Percentiles rank a stretch among this genome's conserved stretches.
These are phyloP conservation scores for Anticlea derivata DNA, from an alignment of 2,888 invertebrate genomes.

Conservation along the genomic window DNA sequence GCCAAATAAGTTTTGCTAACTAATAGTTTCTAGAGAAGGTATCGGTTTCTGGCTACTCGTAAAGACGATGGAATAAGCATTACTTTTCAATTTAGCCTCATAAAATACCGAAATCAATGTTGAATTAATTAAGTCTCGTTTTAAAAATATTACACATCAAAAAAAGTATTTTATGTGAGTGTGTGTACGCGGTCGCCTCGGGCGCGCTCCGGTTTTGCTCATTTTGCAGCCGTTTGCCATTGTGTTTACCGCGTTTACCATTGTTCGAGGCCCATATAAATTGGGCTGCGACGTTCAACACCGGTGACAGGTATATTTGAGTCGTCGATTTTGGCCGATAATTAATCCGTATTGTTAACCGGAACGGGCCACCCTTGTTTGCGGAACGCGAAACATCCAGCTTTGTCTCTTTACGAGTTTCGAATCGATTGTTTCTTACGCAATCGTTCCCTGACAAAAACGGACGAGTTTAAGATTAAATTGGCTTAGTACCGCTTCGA, in stretches of 20 bases:
- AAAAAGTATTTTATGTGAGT: conserved; percentile 26
- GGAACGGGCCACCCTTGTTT: conserved; percentile 78
- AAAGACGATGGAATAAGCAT: background rate
- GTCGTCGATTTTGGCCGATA: conserved; percentile 80
- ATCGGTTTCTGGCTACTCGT: too few relatives aligned
- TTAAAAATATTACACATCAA: conserved; percentile 27
- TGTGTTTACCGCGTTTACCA: conserved; percentile 82
- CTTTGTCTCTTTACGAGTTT: conserved; percentile 55
- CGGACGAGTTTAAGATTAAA: background rate
- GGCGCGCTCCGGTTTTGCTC: conserved; percentile 59
- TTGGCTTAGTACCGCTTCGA: conserved; percentile 28
- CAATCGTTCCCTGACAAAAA: conserved; percentile 15
- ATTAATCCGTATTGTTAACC: conserved; percentile 82
- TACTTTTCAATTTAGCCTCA: conserved; percentile 6
- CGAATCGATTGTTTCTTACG: conserved; percentile 51
- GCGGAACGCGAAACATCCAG: conserved; percentile 48
- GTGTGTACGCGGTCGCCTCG: conserved; percentile 28
- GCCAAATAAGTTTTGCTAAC: background rate
- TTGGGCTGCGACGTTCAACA: conserved; percentile 74
- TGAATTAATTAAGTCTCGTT: conserved; percentile 27
- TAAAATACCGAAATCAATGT: conserved; percentile 30
- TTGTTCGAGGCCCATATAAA: conserved; percentile 80
- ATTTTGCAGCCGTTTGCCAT: conserved; percentile 74
- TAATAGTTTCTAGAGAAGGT: too few relatives aligned
- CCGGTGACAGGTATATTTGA: conserved; percentile 83